Percentiles rank a stretch among this genome's conserved stretches.
phyloP scores from a whole-genome alignment of 2,888 invertebrate genomes.

The Dryococelus australis region DNA sequence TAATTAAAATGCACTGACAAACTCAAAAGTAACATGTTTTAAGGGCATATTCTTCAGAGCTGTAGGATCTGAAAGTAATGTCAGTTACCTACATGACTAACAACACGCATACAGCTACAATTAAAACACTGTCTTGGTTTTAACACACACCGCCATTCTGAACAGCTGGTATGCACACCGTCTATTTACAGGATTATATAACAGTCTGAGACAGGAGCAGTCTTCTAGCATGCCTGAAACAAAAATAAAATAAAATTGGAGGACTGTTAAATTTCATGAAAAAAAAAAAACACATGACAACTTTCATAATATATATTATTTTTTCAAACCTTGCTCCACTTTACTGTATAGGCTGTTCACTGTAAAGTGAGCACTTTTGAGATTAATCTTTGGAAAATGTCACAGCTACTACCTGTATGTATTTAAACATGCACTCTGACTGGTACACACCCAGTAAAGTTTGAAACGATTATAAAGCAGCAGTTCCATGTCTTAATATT shows the following conservation, averaged over 20 bases:
- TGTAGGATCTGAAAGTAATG: background rate
- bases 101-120: background rate
- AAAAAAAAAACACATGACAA: too few relatives aligned
- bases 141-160: background rate
- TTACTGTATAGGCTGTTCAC: too few relatives aligned
- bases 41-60: background rate
- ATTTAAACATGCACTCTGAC: too few relatives aligned
- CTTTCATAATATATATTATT: too few relatives aligned
- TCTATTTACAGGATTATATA: background rate
- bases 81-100: background rate
- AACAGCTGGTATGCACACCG: background rate
- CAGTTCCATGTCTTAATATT: too few relatives aligned
- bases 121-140: background rate
- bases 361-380: too few relatives aligned
- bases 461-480: too few relatives aligned
- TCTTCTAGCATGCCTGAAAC: conserved; percentile 3
- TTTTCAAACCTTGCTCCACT: too few relatives aligned
- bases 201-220: background rate
- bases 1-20: background rate
- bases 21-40: background rate
- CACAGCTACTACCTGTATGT: too few relatives aligned
- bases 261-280: too few relatives aligned
- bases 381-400: too few relatives aligned
- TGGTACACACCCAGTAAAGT: too few relatives aligned
- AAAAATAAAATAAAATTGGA: background rate